Evolutionary conservation across 2,113 vertebrate genomes (phyloP).

Genomic region (Spilogale gracilis): DNA sequence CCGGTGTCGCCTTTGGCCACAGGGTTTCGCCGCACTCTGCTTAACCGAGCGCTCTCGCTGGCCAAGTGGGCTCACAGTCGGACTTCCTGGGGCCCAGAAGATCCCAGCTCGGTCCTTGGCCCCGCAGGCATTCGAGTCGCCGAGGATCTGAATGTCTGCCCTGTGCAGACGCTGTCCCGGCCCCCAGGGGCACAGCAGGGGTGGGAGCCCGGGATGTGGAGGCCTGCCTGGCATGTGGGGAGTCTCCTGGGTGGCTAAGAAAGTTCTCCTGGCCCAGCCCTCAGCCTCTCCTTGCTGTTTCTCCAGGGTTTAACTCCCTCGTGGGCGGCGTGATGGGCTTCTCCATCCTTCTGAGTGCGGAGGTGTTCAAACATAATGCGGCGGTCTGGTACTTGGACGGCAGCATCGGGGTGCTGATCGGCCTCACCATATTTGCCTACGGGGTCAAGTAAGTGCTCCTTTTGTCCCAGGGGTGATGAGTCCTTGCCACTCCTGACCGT

Average conservation of each 20-base stretch:
- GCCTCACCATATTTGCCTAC: slow-evolving; percentile 96
- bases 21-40: not conserved
- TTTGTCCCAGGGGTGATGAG: not conserved
- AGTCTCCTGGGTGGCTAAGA: not conserved
- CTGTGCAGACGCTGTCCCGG: not conserved
- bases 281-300: slow-evolving; percentile 17
- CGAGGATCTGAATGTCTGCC: not conserved
- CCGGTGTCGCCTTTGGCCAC: not conserved
- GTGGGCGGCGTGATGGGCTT: slow-evolving; percentile 98
- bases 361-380: slow-evolving; percentile 95
- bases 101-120: not conserved
- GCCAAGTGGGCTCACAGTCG: not conserved
- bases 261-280: not conserved
- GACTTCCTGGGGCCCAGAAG: not conserved
- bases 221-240: not conserved
- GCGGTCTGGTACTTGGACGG: slow-evolving; percentile 97
- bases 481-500: not conserved
- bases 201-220: not conserved
- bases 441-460: slow-evolving; percentile 94
- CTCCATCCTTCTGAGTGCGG: slow-evolving; percentile 97
- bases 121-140: not conserved
- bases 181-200: not conserved
- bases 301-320: slow-evolving; percentile 96
- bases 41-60: not conserved
- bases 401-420: slow-evolving; percentile 95